Evolutionary conservation across 2,113 vertebrate species (phyloP).

Genomic region (Neolamprologus falcicula): DNA sequence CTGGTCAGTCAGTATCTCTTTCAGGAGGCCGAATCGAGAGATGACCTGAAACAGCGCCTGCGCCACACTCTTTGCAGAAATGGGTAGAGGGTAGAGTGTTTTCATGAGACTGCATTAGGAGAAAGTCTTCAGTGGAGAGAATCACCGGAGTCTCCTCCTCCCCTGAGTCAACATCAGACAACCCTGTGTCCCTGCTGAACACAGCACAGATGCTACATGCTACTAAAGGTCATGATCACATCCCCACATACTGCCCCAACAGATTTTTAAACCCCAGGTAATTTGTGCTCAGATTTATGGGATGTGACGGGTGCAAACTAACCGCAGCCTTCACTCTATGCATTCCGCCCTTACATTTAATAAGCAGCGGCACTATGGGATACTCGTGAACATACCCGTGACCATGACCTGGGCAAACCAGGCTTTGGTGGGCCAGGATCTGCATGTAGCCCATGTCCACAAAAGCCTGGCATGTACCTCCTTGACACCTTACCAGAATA

Average conservation of each 20-base stretch:
- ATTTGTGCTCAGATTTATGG: neutral
- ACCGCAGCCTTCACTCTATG: neutral
- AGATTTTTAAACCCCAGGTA: neutral
- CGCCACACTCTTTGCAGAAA: neutral
- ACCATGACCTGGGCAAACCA: neutral
- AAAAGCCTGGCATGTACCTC: neutral
- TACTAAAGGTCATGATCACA: neutral
- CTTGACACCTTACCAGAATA: neutral
- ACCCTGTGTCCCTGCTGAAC: neutral
- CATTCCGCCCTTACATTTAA: neutral
- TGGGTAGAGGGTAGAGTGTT: neutral
- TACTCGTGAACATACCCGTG: neutral
- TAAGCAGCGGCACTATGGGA: neutral
- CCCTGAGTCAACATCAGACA: neutral
- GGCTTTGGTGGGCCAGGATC: rapidly evolving
- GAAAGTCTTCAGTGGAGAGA: neutral
- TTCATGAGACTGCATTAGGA: neutral
- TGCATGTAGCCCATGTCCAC: neutral
- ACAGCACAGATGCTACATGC: neutral
- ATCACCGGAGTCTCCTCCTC: neutral
- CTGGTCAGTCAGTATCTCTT: neutral
- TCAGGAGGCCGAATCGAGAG: neutral
- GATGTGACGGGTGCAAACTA: rapidly evolving
- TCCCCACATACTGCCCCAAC: neutral
- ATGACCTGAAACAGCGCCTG: neutral